These are phyloP conservation scores for Crotalus adamanteus DNA, from an alignment of 2,797 vertebrate species.

Conservation along the genomic window DNA sequence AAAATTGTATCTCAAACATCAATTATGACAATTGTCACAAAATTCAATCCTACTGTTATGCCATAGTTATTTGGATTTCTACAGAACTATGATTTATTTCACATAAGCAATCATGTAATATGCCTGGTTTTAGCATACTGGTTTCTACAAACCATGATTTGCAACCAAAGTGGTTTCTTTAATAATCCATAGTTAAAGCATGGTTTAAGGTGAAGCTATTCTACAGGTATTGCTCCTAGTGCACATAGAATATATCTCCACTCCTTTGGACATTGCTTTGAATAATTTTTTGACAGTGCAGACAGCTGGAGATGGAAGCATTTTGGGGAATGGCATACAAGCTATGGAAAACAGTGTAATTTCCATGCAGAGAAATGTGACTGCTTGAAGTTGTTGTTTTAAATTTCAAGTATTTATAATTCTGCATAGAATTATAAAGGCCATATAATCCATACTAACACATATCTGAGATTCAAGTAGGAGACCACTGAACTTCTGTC, in stretches of 20 bases:
- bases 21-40: neutral
- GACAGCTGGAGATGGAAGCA: neutral
- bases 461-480: neutral
- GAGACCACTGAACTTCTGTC: neutral
- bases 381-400: neutral
- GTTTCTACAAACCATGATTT: neutral
- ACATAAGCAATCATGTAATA: neutral
- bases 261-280: neutral
- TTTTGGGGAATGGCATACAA: neutral
- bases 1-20: neutral
- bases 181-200: neutral
- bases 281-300: neutral
- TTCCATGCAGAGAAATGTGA: neutral
- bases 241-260: neutral
- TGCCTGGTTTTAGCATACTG: neutral
- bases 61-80: neutral
- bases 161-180: neutral
- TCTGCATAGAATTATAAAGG: neutral
- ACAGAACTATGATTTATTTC: neutral
- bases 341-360: neutral
- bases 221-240: neutral
- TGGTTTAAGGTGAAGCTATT: neutral
- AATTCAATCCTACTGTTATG: neutral
- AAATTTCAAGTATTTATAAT: neutral
- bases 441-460: neutral